Conservation (phyloP, 2,113 vertebrate genomes). For the Platysternon megacephalum region DNA sequence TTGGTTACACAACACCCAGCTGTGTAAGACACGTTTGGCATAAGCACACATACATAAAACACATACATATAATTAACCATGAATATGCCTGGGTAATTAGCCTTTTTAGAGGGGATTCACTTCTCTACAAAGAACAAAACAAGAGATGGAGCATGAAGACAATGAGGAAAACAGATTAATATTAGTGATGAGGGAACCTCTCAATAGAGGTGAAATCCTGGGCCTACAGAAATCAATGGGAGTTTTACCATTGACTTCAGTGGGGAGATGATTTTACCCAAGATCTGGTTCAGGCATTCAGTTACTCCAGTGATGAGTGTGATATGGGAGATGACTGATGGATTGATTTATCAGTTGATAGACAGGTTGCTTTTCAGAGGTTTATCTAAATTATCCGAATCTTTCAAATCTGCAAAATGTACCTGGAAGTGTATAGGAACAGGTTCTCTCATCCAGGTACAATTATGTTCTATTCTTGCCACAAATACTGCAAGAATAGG, state of each 20-base stretch:
- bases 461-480: accelerated
- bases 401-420: neutral
- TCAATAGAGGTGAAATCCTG: neutral
- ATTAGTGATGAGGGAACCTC: neutral
- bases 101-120: conserved; percentile 41
- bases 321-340: neutral
- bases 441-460: neutral
- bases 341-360: neutral
- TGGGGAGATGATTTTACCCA: neutral
- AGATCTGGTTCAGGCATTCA: neutral
- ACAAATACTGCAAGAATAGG: neutral
- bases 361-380: neutral
- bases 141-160: neutral
- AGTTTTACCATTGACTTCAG: neutral
- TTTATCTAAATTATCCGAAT: neutral
- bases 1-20: conserved; percentile 20
- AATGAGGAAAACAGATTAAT: conserved; percentile 49
- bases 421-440: neutral
- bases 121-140: conserved; percentile 51
- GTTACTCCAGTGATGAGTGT: neutral
- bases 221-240: neutral
- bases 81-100: conserved; percentile 45
- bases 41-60: conserved; percentile 15
- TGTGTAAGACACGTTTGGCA: accelerated
- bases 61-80: neutral